Evolutionary conservation across 2,888 invertebrate genomes (phyloP).

Genomic region (Leptinotarsa haldemani): DNA sequence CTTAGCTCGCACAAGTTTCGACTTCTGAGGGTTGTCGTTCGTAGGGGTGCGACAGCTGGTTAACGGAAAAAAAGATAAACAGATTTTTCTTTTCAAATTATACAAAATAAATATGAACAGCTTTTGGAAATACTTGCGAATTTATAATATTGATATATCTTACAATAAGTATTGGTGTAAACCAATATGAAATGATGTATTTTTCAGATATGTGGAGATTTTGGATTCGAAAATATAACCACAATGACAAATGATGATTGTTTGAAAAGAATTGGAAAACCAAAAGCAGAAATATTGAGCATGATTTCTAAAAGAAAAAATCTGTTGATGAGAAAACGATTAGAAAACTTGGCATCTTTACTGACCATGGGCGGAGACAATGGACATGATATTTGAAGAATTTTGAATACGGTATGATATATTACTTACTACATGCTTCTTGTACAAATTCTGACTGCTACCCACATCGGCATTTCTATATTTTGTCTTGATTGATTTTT

Average conservation of each 20-base stretch:
- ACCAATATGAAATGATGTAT: neutral
- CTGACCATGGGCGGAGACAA: slow-evolving; percentile 31
- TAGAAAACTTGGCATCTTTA: slow-evolving; percentile 45
- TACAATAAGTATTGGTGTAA: neutral
- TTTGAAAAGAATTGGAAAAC: slow-evolving; percentile 41
- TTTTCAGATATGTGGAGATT: slow-evolving; percentile 56
- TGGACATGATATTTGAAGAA: slow-evolving; percentile 34
- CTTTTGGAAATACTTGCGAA: no score
- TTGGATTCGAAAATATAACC: slow-evolving; percentile 53
- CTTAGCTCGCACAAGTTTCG: no score
- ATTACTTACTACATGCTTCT: no score
- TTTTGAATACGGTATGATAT: slow-evolving; percentile 42
- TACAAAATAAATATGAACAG: no score
- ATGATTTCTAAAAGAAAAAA: slow-evolving; percentile 50
- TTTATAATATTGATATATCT: no score
- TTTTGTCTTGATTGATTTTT: no score
- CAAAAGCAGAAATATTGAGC: slow-evolving; percentile 47
- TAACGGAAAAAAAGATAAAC: no score
- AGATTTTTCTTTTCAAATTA: no score
- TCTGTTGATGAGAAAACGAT: slow-evolving; percentile 46
- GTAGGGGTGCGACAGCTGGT: no score
- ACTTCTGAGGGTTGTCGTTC: no score
- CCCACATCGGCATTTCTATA: no score
- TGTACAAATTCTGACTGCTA: no score
- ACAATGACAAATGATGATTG: slow-evolving; percentile 45